Evolutionary conservation across 2,113 vertebrate species (phyloP), one percentile per base, ranked within the genome.

Genomic region (Esox niger): DNA sequence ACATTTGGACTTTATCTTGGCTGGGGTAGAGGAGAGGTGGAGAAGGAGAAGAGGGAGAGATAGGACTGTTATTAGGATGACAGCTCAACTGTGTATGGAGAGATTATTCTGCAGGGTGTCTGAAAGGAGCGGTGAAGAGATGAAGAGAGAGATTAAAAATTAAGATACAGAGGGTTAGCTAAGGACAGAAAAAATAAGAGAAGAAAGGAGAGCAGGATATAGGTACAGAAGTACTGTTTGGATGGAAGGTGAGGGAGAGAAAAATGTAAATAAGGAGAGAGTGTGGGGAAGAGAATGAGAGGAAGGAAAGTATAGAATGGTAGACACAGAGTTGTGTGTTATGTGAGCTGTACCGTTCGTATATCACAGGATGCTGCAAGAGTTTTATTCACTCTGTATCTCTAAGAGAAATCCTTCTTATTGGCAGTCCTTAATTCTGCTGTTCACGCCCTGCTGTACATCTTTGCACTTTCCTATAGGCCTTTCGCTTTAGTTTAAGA

Each of bases 1-100:
- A 0, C 97, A 99, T 55, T 92, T 98, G 0, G 96, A 95, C 74
- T 93, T 96, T 47, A 93, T 90, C 88, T 96, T 98, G 0, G 96
- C 96, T 98, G n/a, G 20, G 76, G 56, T 71, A 66, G 70, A 6
- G 43, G 56, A 49, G 35, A 68, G 56, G 8, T 30, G 60, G 21
- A 27, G 55, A 15, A 33, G 46, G 20, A 11, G 25, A 54, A 20
- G 32, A 55, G 58, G 47, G 31, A 70, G 20, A 33, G 43, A 68
- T 26, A 33, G 13, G 30, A 43, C 2, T 23, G 2, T 63, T 32
- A 47, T 67, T 15, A 17, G 35, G 4, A 46, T 43, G 27, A 77
- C 25, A 54, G 58, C 59, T 54, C 11, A 67, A 71, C 38, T 66
- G 5, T 23, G 69, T 72, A 43, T 43, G 38, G 38, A 43, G 13